Conservation (phyloP, 2,888 invertebrate species). For the Protonemura montana region DNA sequence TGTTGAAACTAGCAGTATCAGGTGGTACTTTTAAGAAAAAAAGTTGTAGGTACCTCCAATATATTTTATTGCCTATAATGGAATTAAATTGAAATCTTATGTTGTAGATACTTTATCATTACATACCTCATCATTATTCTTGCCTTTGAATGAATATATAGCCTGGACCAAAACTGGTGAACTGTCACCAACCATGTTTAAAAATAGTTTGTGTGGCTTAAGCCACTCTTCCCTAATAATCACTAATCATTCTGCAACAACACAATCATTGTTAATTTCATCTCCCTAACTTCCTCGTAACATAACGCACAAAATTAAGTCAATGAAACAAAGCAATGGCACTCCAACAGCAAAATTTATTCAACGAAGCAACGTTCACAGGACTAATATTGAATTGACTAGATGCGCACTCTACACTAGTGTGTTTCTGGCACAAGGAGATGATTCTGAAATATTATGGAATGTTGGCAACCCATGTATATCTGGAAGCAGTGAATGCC, state of each 20-base stretch:
- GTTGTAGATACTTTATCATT: no score
- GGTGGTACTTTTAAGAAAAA: no score
- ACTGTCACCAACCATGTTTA: constrained; percentile 60
- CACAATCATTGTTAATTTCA: background rate
- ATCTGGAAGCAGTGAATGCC: constrained; percentile 28
- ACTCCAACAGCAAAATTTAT: background rate
- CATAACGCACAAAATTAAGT: background rate
- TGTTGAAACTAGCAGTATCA: no score
- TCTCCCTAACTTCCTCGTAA: background rate
- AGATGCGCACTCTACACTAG: background rate
- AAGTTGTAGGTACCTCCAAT: no score
- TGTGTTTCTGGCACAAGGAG: constrained; percentile 40
- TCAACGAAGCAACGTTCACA: background rate
- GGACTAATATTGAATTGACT: background rate
- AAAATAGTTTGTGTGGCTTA: constrained; percentile 1
- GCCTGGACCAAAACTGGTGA: constrained; percentile 83
- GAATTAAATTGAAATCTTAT: no score
- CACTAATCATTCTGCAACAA: constrained; percentile 15
- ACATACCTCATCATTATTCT: constrained; percentile 93
- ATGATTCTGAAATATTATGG: constrained; percentile 26
- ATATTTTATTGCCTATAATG: no score
- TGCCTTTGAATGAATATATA: constrained; percentile 91
- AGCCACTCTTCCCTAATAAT: background rate
- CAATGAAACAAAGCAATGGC: background rate
- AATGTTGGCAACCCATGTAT: constrained; percentile 36